phyloP scores from a whole-genome alignment of 2,113 vertebrate genomes.

The Amphiprion percula region DNA sequence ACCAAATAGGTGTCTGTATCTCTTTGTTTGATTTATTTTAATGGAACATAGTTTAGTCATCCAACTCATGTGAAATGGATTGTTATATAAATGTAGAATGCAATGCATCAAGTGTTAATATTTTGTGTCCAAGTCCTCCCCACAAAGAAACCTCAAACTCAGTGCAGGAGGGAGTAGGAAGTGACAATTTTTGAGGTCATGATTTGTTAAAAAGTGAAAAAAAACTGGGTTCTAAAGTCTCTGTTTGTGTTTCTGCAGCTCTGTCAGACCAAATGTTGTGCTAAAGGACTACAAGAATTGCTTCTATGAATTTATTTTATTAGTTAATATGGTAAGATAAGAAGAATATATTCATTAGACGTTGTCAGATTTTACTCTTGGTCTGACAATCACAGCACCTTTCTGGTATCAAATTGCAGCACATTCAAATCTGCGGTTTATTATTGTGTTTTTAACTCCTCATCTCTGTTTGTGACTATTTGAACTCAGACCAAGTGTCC shows the following conservation, averaged over 20 bases:
- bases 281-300: not conserved
- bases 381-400: too few relatives aligned
- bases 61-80: not conserved
- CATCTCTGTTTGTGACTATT: constrained; percentile 13
- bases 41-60: not conserved
- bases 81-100: not conserved
- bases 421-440: constrained; percentile 11
- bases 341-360: too few relatives aligned
- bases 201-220: too few relatives aligned
- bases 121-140: not conserved
- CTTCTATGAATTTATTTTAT: not conserved
- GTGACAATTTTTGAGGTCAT: too few relatives aligned
- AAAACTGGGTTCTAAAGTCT: too few relatives aligned
- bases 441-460: constrained; percentile 27
- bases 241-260: too few relatives aligned
- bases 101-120: not conserved
- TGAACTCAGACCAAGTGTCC: constrained; percentile 8
- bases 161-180: too few relatives aligned
- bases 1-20: not conserved
- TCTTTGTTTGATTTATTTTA: not conserved
- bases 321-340: too few relatives aligned
- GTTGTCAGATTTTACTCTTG: too few relatives aligned
- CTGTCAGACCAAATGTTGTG: not conserved
- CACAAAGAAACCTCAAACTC: not conserved
- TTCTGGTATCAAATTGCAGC: not conserved